Base-by-base conservation (phyloP, 1,140 invertebrate genomes). In the Tetranychus urticae region DNA sequence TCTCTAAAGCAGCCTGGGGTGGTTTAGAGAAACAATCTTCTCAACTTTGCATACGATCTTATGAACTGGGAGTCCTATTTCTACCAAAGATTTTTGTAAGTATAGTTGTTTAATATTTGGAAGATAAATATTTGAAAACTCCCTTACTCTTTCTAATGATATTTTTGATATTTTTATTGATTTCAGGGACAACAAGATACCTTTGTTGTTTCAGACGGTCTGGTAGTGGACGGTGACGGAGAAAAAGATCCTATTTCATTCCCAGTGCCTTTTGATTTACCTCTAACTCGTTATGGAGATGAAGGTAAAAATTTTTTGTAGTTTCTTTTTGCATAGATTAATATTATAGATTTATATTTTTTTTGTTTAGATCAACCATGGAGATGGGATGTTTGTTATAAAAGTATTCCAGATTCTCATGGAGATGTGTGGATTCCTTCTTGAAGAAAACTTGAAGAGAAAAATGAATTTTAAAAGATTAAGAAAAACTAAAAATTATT, bases 41-140 rank as follows among this genome's bases (percentile, higher is more conserved):
- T 61, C 80, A 80, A 62, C 72, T 86, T 54, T 79, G 82, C 63
- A 82, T 91, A 2, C 78, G 84, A 69, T 92, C 85, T 52, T 94
- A 90, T 70, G 92, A 97, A 76, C 82, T 82, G 34, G 91, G 90
- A 0, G 83, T 97, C 10, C 68, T 97, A 10, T 88, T 93, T 67
- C 66, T 94, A 54, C 92, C 92, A 1, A 77, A 80, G 70, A 81
- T 85, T 70, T 77, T 90, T 70, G 86, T 87, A 76, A 79, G 79
- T 65, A 58, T 47, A 66, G 0, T 69, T 64, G 14, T 76, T 74
- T 72, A 74, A 69, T 23, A 66, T 74, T 61, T 62, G 66, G 64
- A 72, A 60, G 64, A 75, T 10, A 42, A 42, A 6, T 42, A 42
- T 6, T 42, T 42, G 5, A 42, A 6, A 6, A 42, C 39, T 42